A percentile compares a stretch with the other conserved stretches of the same genome.
Conservation (phyloP, 2,113 vertebrate genomes). For the Aldabrachelys gigantea region DNA sequence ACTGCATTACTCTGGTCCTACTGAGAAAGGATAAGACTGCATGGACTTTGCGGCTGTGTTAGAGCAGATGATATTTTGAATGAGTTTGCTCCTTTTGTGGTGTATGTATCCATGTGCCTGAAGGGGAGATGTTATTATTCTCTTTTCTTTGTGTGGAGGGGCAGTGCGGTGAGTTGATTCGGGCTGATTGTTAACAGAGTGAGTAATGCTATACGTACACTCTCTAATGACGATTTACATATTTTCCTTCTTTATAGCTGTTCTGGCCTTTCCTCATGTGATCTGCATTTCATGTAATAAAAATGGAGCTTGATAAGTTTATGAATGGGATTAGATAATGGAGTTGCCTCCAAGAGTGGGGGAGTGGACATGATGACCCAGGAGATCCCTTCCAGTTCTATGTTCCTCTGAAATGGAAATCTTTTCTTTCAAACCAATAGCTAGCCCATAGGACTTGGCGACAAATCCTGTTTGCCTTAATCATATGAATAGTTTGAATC, state of each 20-base stretch:
- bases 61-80: slow-evolving; percentile 14
- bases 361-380: not conserved
- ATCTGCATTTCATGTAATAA: not conserved
- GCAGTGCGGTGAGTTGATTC: not conserved
- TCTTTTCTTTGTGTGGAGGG: slow-evolving; percentile 1
- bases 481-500: slow-evolving; percentile 10
- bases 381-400: not conserved
- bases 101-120: slow-evolving; percentile 1
- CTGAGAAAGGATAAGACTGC: not conserved
- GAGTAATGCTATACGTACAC: not conserved
- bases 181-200: slow-evolving; percentile 15
- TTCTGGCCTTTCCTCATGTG: not conserved
- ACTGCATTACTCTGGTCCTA: not conserved
- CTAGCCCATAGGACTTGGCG: not conserved
- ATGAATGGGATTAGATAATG: not conserved
- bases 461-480: not conserved
- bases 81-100: not conserved
- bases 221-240: not conserved
- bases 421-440: not conserved
- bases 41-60: not conserved
- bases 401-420: slow-evolving; percentile 2
- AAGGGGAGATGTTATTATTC: slow-evolving; percentile 21
- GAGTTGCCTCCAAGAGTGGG: not conserved
- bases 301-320: not conserved
- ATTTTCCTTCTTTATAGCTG: slow-evolving; percentile 28